A percentile compares a stretch with the other conserved stretches of the same genome.
Evolutionary conservation across 2,888 invertebrate genomes (phyloP).

Genomic region (Drosophila pseudotakahashii): DNA sequence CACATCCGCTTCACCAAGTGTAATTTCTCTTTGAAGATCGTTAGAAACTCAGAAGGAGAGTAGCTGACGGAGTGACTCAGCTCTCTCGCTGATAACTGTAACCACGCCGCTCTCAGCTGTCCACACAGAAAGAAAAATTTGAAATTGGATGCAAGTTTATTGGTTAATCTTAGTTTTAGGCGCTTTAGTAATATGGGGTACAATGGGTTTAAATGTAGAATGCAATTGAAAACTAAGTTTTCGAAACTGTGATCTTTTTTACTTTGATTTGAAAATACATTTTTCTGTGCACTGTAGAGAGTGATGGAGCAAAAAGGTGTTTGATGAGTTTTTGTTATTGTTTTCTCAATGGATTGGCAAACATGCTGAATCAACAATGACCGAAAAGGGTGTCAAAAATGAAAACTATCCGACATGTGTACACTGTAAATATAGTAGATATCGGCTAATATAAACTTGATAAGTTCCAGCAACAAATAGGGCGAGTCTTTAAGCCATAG

Average conservation of each 20-base stretch:
- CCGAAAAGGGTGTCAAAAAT: constrained; percentile 31
- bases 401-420: constrained; percentile 14
- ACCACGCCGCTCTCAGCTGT: constrained; percentile 27
- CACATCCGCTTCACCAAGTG: constrained; percentile 13
- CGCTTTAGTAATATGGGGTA: no score
- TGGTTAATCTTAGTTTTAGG: no score
- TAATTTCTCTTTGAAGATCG: constrained; percentile 34
- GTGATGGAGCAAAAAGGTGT: constrained; percentile 5
- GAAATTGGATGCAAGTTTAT: neutral
- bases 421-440: neutral
- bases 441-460: neutral
- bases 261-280: no score
- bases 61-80: constrained; percentile 24
- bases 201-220: no score
- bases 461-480: neutral
- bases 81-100: constrained; percentile 39
- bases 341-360: constrained; percentile 8
- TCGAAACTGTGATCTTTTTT: no score
- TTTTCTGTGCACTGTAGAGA: neutral
- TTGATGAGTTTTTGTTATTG: constrained; percentile 29
- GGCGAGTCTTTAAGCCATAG: neutral
- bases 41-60: constrained; percentile 20
- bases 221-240: no score
- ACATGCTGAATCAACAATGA: constrained; percentile 15
- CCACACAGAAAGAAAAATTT: neutral